Percentiles rank a stretch among this genome's conserved stretches.
These are phyloP conservation scores for Oreochromis grahami DNA, from an alignment of 2,797 vertebrate genomes.

Conservation along the genomic window DNA sequence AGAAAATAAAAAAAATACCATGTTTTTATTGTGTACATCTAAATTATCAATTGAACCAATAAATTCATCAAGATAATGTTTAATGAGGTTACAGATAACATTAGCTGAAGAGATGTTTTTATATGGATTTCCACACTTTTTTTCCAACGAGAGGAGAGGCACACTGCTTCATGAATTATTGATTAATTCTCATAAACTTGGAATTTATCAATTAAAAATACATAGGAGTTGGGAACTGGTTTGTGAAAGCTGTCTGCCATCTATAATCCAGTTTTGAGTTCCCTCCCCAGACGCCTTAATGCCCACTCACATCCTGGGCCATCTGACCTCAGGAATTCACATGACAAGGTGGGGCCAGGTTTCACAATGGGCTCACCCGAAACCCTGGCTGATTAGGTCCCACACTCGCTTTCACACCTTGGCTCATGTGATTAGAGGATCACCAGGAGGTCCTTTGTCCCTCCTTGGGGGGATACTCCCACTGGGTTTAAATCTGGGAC, in stretches of 20 bases:
- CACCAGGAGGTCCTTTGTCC: too few relatives aligned
- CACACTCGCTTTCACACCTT: too few relatives aligned
- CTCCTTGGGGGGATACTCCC: too few relatives aligned
- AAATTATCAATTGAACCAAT: neutral
- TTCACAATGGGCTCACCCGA: too few relatives aligned
- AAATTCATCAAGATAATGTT: neutral
- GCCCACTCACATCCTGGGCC: too few relatives aligned
- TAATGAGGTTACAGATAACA: neutral
- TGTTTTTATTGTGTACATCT: neutral
- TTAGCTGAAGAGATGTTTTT: neutral
- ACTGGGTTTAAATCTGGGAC: too few relatives aligned
- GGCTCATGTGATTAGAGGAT: too few relatives aligned
- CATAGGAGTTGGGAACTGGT: neutral
- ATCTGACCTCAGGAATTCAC: too few relatives aligned
- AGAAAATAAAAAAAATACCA: rapidly evolving
- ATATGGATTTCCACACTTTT: neutral
- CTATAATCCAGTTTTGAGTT: too few relatives aligned
- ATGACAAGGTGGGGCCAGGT: too few relatives aligned
- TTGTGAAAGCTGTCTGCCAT: neutral
- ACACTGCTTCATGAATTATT: neutral
- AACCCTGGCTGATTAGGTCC: too few relatives aligned
- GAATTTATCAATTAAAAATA: neutral
- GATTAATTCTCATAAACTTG: neutral
- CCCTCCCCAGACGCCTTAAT: too few relatives aligned
- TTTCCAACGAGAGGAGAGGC: neutral